phyloP scores from a whole-genome alignment of 2,888 invertebrate species.

The Marasmarcha lunaedactyla region DNA sequence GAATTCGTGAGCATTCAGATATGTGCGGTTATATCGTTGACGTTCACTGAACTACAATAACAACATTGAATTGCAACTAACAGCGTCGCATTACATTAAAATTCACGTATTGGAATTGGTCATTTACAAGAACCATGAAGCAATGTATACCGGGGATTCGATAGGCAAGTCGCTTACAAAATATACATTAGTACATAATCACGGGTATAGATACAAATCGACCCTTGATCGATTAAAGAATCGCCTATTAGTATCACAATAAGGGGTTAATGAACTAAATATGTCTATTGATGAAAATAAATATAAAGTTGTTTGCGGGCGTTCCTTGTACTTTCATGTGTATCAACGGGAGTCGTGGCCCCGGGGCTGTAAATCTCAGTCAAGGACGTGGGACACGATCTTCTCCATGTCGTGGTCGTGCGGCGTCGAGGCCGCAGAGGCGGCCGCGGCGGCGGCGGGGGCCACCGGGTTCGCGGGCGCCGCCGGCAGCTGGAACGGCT shows the following conservation, averaged over 20 bases:
- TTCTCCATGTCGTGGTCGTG: conserved; percentile 81
- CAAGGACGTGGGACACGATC: conserved; percentile 75
- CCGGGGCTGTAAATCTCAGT: conserved; percentile 24
- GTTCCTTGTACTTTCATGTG: neutral
- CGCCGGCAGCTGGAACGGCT: conserved; percentile 61
- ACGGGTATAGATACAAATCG: conserved; percentile 10
- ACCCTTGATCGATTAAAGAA: conserved; percentile 35
- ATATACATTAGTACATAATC: neutral
- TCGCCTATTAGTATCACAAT: conserved; percentile 63
- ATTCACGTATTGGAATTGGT: too few relatives aligned
- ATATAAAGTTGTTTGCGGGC: too few relatives aligned
- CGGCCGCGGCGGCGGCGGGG: conserved; percentile 26
- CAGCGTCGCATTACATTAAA: too few relatives aligned
- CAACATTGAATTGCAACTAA: too few relatives aligned
- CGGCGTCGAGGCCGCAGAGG: conserved; percentile 15
- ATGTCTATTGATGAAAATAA: too few relatives aligned
- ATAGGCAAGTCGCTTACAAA: neutral
- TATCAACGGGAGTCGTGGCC: neutral
- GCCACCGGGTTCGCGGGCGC: conserved; percentile 24
- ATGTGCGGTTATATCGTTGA: neutral
- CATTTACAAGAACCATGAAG: too few relatives aligned
- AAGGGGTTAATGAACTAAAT: conserved; percentile 47
- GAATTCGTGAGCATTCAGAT: neutral
- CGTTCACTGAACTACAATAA: too few relatives aligned
- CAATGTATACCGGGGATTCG: neutral